Conservation (phyloP, 2,797 vertebrate genomes). For the Hypotaenidia philippensis region DNA sequence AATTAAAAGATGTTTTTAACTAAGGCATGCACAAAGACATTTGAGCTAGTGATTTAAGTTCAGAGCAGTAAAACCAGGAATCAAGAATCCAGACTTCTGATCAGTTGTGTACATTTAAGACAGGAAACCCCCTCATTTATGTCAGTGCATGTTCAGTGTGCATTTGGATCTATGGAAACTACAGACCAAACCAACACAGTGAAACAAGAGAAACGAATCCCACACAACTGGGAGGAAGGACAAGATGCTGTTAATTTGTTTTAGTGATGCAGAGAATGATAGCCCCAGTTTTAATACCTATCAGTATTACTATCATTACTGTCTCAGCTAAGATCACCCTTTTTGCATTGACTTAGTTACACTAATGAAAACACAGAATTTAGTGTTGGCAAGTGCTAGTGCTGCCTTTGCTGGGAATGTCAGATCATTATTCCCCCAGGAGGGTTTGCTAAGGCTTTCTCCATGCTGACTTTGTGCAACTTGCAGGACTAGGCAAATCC, state of each 20-base stretch:
- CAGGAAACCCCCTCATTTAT: background rate
- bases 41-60: background rate
- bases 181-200: background rate
- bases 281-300: background rate
- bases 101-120: background rate
- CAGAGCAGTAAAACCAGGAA: background rate
- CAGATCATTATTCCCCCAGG: rapidly evolving
- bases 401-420: background rate
- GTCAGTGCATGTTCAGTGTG: background rate
- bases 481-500: background rate
- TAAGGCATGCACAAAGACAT: background rate
- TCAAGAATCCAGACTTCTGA: background rate
- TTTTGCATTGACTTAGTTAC: background rate
- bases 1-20: background rate
- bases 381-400: background rate
- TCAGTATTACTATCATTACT: background rate
- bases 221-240: background rate
- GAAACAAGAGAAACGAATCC: background rate
- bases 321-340: background rate
- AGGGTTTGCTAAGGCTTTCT: background rate
- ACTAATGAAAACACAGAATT: background rate
- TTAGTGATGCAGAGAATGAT: background rate
- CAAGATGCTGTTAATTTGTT: background rate
- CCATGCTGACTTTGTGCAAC: background rate
- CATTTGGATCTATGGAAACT: background rate